Evolutionary conservation across 1,140 invertebrate genomes (phyloP), one percentile per base, ranked within the genome.

Genomic region (Artemia franciscana): DNA sequence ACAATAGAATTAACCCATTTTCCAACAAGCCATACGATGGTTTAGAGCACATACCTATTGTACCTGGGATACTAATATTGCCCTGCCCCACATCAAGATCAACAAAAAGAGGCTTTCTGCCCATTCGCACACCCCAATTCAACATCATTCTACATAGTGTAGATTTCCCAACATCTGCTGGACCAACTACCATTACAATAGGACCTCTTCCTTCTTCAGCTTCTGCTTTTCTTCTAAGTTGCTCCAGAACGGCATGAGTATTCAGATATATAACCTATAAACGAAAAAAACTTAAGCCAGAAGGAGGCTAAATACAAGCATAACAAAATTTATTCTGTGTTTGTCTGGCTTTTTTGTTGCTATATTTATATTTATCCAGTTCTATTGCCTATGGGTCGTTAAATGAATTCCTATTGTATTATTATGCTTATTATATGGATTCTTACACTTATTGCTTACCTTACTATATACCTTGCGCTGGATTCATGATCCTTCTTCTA

Each of bases 21-120:
- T n/a, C n/a, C n/a, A n/a, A n/a, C n/a, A n/a, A n/a, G n/a, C n/a
- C n/a, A 39, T 24, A 24, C 26, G 18, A 1, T 26, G 27, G 61
- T 26, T 51, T 58, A 57, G 62, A 59, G 30, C 61, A 67, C 70
- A 69, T 68, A 83, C 84, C 89, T 60, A 96, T 81, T 57, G 88
- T 92, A 15, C 91, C 91, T 9, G 92, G 90, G 59, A 96, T 83
- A 24, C 88, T 88, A 66, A 96, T 90, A 30, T 84, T 79, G 2
- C 91, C 92, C 76, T 98, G 92, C 7, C 91, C 93, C 7, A 97
- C 88, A 79, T 99, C 95, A 15, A 98, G 74, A 73, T 99, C 95
- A 3, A 96, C 89, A 74, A 84, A 92, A 63, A 98, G 84, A 0
- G 94, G 87, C 56, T 60, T 63, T 60, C 82, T 77, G 1, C 85